Evolutionary conservation across 1,140 invertebrate species (phyloP), one percentile per base, ranked within the genome.

Genomic region (Solenopsis invicta): DNA sequence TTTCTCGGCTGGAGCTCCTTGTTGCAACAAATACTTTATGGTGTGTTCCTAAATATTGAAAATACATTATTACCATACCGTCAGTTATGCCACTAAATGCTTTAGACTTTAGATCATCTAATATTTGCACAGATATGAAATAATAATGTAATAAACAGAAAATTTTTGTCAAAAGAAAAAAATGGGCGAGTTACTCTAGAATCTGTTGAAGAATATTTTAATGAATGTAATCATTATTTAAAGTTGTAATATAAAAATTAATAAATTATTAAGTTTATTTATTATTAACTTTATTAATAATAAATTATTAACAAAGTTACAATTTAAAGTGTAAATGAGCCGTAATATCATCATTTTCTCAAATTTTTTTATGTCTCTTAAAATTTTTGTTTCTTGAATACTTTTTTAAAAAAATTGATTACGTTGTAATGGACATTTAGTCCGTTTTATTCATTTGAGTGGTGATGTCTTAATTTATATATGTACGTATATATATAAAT

Each of bases 1-100:
- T 94, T 99, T 99, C 4, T 96, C 96, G 0, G 96, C 95, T 16
- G 97, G 96, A 5, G 97, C 97, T 6, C 98, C 98, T 81, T 97
- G 94, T 48, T 96, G 94, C 4, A 98, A 87, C 93, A 98, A 96
- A 94, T 98, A 97, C 56, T 97, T 97, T 3, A 98, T 96, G n/a
- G 97, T 97, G 90, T 96, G 97, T 96, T 97, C 96, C 96, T 96
- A 84, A 29, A 72, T 13, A 18, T 59, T 82, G 1, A 61, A 61
- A 13, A 48, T 61, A 61, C 4, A 81, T 29, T 45, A 80, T 69
- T 2, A 2, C 2, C 29, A 13, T 77, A 48, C 5, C 41, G 41
- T 41, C 1, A 18, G 64, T 56, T 29, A 77, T 45, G 5, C 8
- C 4, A 41, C 12, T 54, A 37, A n/a, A n/a, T 34, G 18, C 64